Base-by-base conservation (phyloP, 2,888 invertebrate species). In the Argyresthia goedartella region DNA sequence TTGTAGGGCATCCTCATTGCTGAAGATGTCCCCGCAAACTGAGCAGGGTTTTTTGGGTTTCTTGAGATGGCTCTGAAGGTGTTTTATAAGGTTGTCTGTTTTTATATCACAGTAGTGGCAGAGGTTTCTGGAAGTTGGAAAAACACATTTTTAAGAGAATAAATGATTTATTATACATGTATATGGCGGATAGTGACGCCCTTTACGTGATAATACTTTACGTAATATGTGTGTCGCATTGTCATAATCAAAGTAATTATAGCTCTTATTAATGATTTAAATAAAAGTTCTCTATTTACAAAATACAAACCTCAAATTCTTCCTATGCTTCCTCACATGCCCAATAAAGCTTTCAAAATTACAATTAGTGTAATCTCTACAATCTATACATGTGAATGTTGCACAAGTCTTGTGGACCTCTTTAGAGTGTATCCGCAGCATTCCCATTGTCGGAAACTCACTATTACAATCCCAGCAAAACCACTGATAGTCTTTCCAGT, bases 321-420 rank as follows among this genome's bases (percentile, higher is more conserved):
- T 88, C 57, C 89, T 85, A 67, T 92, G 92, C 48, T 88, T 84
- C 56, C 88, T 76, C 0, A 91, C 89, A 70, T 92, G 92, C 52
- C 88, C 88, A 8, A 92, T 66, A 65, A 92, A 92, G 4, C 88
- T 85, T 54, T 84, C 81, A 69, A 91, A 91, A 62, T 89, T 14
- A 15, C 9, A 13, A 36, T 14, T 13, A 11, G 7, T 33, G 33
- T 1, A 89, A 45, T 88, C 87, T 57, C 88, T 89, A 65, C 92
- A 92, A 61, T 92, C 90, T 15, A 89, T 87, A 65, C 92, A 93
- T 62, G 88, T 85, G 61, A 90, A 92, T 7, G 90, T 89, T 0
- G 89, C 81, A 56, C 89, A 87, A 60, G 90, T 90, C 46, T 89
- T 89, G 60, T 92, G 92, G 0, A 89, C 87, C 8, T 81, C 74